Base-by-base conservation (phyloP, 2,113 vertebrate genomes). In the Anseranas semipalmata region DNA sequence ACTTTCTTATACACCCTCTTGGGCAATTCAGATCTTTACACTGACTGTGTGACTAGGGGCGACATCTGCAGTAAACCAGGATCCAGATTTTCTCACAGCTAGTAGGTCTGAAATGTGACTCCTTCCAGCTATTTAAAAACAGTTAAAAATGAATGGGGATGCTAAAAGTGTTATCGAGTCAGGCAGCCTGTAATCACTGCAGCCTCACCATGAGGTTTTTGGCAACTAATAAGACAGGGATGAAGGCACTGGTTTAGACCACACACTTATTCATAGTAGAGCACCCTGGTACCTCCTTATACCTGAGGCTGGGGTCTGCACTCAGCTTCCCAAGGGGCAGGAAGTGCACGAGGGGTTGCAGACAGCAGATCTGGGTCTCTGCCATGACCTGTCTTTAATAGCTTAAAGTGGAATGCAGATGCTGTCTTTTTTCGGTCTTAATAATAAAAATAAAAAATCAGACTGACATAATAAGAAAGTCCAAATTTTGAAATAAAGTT, bases 1-100 rank as follows among this genome's bases (percentile, higher is more conserved):
- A 25, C 0, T 25, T 53, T 35, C 52, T 45, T 2, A 17, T 45
- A 67, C 0, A 6, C 7, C 3, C 12, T 43, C 5, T 33, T 73
- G 14, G 50, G 46, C 8, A 55, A 50, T 67, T 78, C 14, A 20
- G 21, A 67, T 55, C 43, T 86, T 87, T 30, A 71, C 4, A 2
- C 33, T 35, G 22, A 32, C 14, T 14, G 5, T 58, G 17, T 32
- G 20, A 87, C 14, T 32, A 25, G 58, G 33, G 13, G 12, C 16
- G 45, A 33, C 63, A 66, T 20, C 41, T 66, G 19, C 18, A 32
- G 7, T 30, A 22, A 39, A 28, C 15, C 35, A 73, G 50, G 39
- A 55, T 32, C 27, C 35, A 55, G 37, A 10, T 53, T 73, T 73
- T 32, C 50, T 55, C 37, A 41, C 20, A 41, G 27, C 37, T 55